Evolutionary conservation across 2,113 vertebrate species (phyloP), one percentile per base, ranked within the genome.

Genomic region (Uria aalge): DNA sequence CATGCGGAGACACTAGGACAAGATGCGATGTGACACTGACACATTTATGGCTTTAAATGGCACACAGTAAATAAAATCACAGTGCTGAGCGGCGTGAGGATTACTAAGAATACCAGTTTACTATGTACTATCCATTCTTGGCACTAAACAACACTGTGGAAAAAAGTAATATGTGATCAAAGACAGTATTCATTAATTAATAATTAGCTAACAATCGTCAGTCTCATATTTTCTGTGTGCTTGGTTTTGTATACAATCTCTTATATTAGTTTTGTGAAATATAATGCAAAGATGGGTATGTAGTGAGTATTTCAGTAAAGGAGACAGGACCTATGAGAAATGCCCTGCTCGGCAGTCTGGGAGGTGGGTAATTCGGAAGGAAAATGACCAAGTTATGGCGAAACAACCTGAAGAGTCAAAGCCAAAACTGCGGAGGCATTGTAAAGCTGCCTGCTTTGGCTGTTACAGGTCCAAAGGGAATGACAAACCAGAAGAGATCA

Each of bases 1-100:
- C 1, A 1, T 36, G 48, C 4, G 1, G 66, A 79, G 30, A 30
- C 52, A 38, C 36, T 34, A 55, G 34, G 66, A 41, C 15, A 47
- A 60, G 48, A 19, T 56, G 29, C 26, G 32, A 0, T 53, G 19
- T 18, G 41, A 14, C 50, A 26, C n/a, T 50, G 45, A 23, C 57
- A 22, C 9, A 4, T 67, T 73, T 95, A 52, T 23, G 21, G 26
- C 41, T 82, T 86, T 82, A 78, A 85, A 79, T 0, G 23, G 15
- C 24, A 32, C 26, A 15, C 6, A 26, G 43, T 56, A 83, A 86
- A 83, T 48, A 38, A 77, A 69, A 36, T n/a, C 36, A 34, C 48
- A 66, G 2, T 0, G 0, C 20, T 41, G 29, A 62, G 3, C 29
- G 22, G 27, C 50, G 12, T 57, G 29, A 74, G 24, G 38, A 23